phyloP scores from a whole-genome alignment of 2,888 invertebrate genomes.

The Calameuta filiformis region DNA sequence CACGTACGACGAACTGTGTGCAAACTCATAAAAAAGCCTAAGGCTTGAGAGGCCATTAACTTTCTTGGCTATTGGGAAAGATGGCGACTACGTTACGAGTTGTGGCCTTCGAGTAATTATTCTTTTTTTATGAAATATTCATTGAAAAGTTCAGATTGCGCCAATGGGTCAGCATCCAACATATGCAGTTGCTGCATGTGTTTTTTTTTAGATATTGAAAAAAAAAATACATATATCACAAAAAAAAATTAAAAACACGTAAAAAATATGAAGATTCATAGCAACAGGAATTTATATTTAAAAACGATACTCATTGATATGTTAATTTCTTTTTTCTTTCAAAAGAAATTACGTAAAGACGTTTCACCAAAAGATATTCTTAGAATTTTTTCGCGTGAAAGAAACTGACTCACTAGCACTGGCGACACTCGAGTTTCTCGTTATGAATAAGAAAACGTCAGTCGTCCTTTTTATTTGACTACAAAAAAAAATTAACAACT shows the following conservation, averaged over 20 bases:
- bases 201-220: background rate
- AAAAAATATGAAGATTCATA: background rate
- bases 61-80: background rate
- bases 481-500: background rate
- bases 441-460: background rate
- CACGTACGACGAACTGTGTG: background rate
- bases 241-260: background rate
- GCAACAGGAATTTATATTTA: background rate
- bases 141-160: background rate
- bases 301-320: background rate
- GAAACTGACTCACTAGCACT: background rate
- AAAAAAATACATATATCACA: background rate
- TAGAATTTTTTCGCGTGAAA: background rate
- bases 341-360: background rate
- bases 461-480: background rate
- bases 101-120: background rate
- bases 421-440: background rate
- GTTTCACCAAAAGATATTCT: background rate
- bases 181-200: background rate
- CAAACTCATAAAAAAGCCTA: background rate
- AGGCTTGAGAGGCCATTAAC: background rate
- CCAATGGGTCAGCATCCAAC: background rate
- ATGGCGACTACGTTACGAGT: background rate
- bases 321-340: background rate
- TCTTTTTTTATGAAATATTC: background rate